Evolutionary conservation across 2,888 invertebrate genomes (phyloP), one percentile per base, ranked within the genome.

Genomic region (Mesorhabditis spiculigera): DNA sequence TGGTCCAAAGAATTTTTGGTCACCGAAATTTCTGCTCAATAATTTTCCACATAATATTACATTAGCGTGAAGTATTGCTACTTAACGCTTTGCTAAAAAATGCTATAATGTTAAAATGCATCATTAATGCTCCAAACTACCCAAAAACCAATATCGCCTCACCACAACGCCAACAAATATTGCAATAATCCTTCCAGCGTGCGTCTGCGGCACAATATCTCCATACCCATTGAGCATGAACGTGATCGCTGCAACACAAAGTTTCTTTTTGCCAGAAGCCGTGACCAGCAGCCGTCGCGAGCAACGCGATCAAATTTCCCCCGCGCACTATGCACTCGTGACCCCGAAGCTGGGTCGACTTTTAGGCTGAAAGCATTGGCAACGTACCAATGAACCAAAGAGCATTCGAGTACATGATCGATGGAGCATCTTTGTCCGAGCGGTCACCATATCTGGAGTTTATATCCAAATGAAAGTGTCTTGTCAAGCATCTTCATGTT

Each of bases 141-240:
- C 28, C 28, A 28, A 28, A 28, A 28, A 28, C 28, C 28, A 28
- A 28, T 28, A 28, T 50, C 3, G 1, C 73, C 80, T 93, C 91
- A 98, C 98, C 95, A 97, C 97, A 88, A 98, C 95, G 88, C 98
- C 98, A 86, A 97, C 96, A 89, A 93, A 93, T 88, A 98, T 95
- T 87, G 97, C 95, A 87, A 98, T 95, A 88, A 95, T 94, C 89
- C 98, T 91, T 87, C 98, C 98, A 90, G 96, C 97, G 90, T 97
- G 96, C 82, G 98, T 98, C 90, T 98, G 97, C 88, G 98, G 98
- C 88, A 98, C 97, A 88, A 86, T 81, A 90, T 96, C 98, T 88
- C 98, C 98, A 90, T 98, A 99, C 88, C 98, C 98, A 95, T 89
- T 98, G 92, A 91, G 96, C 89, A 97, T 96, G 89, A 98, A 92